These are phyloP conservation scores for Calyptomena viridis DNA, from an alignment of 2,113 vertebrate genomes.

Conservation along the genomic window DNA sequence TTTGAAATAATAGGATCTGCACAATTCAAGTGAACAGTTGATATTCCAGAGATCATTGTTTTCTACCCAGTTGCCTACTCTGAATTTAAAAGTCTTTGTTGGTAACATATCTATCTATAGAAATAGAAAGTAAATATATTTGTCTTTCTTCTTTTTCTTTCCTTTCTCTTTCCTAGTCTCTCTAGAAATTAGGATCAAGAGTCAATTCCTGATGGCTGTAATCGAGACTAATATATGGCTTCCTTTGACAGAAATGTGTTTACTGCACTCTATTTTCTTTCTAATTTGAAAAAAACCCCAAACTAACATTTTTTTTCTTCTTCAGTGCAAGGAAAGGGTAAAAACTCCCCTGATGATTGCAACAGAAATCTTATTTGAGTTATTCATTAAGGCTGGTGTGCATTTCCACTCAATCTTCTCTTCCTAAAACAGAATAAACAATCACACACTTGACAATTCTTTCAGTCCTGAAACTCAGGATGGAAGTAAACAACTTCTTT, in stretches of 20 bases:
- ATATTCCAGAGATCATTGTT: not conserved
- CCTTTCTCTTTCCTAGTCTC: not conserved
- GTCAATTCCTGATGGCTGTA: not conserved
- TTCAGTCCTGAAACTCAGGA: not conserved
- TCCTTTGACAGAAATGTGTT: not conserved
- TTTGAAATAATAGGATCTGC: not conserved
- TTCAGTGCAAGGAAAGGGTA: not conserved
- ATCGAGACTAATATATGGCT: not conserved
- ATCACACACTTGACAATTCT: not conserved
- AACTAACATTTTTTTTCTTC: not conserved
- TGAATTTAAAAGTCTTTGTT: not conserved
- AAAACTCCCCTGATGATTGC: not conserved
- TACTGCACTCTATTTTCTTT: not conserved
- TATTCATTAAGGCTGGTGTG: not conserved
- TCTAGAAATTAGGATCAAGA: not conserved
- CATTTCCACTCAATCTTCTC: not conserved
- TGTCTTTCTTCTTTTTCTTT: fast-evolving
- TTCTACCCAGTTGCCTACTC: not conserved
- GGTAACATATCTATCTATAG: not conserved
- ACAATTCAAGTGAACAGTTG: not conserved
- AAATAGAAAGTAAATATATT: not conserved
- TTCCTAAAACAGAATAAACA: conserved; percentile 25
- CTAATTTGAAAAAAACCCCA: not conserved
- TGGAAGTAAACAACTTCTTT: not conserved
- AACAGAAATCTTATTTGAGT: not conserved